Evolutionary conservation across 2,797 vertebrate species (phyloP).

Genomic region (Coccyzus lansbergi): DNA sequence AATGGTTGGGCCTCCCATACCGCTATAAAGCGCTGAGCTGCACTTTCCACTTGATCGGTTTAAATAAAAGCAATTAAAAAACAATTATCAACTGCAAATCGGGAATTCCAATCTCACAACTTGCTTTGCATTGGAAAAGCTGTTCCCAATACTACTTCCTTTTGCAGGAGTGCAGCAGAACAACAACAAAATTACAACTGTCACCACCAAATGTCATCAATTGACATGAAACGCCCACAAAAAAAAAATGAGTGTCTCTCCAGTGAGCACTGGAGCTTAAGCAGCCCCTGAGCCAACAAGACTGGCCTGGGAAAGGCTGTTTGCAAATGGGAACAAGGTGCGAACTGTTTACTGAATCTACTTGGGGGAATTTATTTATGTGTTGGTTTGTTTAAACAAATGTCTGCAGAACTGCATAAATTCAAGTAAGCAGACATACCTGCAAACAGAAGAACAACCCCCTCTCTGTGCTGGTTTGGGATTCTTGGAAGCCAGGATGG

Average conservation of each 20-base stretch:
- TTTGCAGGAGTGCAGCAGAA: not conserved
- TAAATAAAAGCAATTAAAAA: not conserved
- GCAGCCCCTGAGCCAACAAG: not conserved
- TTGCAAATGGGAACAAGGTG: not conserved
- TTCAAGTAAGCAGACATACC: not conserved
- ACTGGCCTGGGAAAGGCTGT: not conserved
- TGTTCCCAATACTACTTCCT: not conserved
- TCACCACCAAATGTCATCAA: not conserved
- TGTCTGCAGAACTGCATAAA: not conserved
- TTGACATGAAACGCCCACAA: fast-evolving
- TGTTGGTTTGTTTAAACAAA: not conserved
- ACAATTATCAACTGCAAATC: not conserved
- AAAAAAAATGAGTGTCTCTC: not conserved
- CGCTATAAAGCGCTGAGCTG: not conserved
- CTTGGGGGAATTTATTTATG: not conserved
- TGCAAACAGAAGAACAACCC: not conserved
- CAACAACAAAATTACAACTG: not conserved
- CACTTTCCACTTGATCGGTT: not conserved
- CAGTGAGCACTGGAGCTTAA: not conserved
- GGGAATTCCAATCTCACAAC: not conserved
- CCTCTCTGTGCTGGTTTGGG: not conserved
- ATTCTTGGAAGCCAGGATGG: not conserved
- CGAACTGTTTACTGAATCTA: not conserved
- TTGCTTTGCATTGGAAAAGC: not conserved
- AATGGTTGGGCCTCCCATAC: not conserved